phyloP scores from a whole-genome alignment of 1,140 invertebrate species.

The Drosophila repleta region DNA sequence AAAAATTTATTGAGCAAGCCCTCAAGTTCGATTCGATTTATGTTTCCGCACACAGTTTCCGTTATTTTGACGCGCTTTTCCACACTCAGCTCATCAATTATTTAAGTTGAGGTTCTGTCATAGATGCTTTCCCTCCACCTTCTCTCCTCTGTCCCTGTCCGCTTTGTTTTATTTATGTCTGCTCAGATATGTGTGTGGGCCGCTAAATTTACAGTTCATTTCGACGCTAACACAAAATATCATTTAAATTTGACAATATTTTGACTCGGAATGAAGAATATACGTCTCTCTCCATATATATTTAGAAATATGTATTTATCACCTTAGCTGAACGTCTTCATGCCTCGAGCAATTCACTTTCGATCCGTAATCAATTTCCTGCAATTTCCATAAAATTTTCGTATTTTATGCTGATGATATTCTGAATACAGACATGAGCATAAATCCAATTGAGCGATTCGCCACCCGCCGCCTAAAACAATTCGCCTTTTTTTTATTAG shows the following conservation, averaged over 20 bases:
- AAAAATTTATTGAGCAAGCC: slow-evolving; percentile 75
- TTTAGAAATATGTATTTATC: background rate
- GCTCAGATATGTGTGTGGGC: slow-evolving; percentile 14
- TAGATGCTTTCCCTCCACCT: slow-evolving; percentile 23
- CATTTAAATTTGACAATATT: slow-evolving; percentile 24
- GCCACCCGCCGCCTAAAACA: slow-evolving; percentile 26
- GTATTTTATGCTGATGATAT: slow-evolving; percentile 23
- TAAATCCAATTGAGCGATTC: slow-evolving; percentile 33
- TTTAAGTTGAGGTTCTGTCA: slow-evolving; percentile 46
- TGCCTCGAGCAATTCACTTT: slow-evolving; percentile 12
- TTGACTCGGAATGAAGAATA: slow-evolving; percentile 9
- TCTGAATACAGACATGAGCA: slow-evolving; percentile 17
- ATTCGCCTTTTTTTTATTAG: slow-evolving; percentile 21
- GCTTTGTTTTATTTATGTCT: slow-evolving; percentile 34
- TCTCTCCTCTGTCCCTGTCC: background rate
- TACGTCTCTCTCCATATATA: no score
- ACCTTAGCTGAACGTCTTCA: slow-evolving; percentile 5
- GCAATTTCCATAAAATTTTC: slow-evolving; percentile 6
- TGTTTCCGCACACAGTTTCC: slow-evolving; percentile 67
- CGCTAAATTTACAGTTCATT: slow-evolving; percentile 30
- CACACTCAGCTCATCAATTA: slow-evolving; percentile 68
- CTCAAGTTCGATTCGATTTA: slow-evolving; percentile 72
- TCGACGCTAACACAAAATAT: slow-evolving; percentile 23
- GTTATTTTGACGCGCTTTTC: slow-evolving; percentile 42
- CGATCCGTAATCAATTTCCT: slow-evolving; percentile 29